Conservation (phyloP, 2,113 vertebrate species). For the Pangasianodon gigas region DNA sequence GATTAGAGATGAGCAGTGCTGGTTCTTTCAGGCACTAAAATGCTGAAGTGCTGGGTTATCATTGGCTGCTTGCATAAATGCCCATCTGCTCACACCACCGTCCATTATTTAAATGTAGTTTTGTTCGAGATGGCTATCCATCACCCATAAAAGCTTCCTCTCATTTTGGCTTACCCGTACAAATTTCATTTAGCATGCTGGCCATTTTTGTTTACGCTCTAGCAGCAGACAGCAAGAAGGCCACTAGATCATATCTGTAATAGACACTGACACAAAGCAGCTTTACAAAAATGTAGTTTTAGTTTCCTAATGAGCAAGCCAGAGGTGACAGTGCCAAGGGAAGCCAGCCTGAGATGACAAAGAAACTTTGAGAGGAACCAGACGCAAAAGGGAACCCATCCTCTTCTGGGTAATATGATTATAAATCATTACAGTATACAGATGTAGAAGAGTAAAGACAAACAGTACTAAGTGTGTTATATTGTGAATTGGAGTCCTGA, state of each 20-base stretch:
- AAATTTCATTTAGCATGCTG: not conserved
- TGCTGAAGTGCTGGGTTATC: not conserved
- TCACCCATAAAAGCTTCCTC: not conserved
- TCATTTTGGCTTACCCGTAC: not conserved
- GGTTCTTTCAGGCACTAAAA: not conserved
- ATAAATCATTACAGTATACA: not conserved
- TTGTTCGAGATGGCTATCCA: not conserved
- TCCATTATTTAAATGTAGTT: conserved; percentile 29
- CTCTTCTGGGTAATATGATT: not conserved
- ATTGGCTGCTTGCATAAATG: not conserved
- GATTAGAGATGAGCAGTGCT: not conserved
- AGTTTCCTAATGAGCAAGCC: not conserved
- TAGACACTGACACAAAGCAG: not conserved
- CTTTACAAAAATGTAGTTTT: not conserved
- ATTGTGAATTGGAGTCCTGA: not conserved
- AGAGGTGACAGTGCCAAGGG: not conserved
- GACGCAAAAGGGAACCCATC: not conserved
- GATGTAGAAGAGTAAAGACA: not conserved
- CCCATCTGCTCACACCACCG: conserved; percentile 14
- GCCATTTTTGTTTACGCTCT: not conserved
- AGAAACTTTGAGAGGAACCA: not conserved
- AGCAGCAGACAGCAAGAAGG: not conserved
- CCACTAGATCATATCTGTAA: not conserved
- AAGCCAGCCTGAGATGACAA: not conserved
- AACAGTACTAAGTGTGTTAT: not conserved